Evolutionary conservation across 2,113 vertebrate genomes (phyloP).

Genomic region (Camelus bactrianus): DNA sequence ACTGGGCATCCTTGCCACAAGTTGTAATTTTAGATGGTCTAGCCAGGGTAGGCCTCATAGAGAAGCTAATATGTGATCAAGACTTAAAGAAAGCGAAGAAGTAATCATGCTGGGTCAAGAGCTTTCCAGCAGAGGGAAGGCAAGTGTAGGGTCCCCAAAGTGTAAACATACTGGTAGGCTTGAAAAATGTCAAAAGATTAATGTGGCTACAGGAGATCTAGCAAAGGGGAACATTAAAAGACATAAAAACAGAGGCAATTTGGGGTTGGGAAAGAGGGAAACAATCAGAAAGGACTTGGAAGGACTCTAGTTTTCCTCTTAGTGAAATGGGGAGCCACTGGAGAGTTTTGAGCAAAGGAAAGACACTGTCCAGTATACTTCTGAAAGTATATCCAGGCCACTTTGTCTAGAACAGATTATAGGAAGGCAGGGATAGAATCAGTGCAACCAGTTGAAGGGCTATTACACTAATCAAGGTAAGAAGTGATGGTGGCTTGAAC

Average conservation of each 20-base stretch:
- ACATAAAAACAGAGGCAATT: not conserved
- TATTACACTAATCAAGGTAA: not conserved
- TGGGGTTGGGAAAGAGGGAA: accelerated
- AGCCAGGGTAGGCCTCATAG: not conserved
- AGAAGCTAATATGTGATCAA: not conserved
- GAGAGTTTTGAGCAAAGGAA: not conserved
- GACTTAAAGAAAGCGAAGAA: not conserved
- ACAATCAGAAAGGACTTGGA: not conserved
- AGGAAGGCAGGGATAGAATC: not conserved
- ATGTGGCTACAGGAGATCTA: not conserved
- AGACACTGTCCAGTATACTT: not conserved
- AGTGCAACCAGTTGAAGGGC: no score
- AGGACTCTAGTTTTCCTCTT: not conserved
- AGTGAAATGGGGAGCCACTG: not conserved
- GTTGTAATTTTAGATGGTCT: not conserved
- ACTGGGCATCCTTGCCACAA: not conserved
- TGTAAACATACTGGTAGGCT: not conserved
- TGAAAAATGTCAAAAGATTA: not conserved
- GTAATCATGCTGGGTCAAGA: not conserved
- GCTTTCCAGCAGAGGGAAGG: not conserved
- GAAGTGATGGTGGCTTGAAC: not conserved
- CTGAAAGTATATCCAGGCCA: not conserved
- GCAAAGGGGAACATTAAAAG: accelerated
- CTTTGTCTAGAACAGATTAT: not conserved
- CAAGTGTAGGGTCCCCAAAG: not conserved